A percentile compares a stretch with the other conserved stretches of the same genome.
phyloP scores from a whole-genome alignment of 2,797 vertebrate species.

The Semotilus atromaculatus region DNA sequence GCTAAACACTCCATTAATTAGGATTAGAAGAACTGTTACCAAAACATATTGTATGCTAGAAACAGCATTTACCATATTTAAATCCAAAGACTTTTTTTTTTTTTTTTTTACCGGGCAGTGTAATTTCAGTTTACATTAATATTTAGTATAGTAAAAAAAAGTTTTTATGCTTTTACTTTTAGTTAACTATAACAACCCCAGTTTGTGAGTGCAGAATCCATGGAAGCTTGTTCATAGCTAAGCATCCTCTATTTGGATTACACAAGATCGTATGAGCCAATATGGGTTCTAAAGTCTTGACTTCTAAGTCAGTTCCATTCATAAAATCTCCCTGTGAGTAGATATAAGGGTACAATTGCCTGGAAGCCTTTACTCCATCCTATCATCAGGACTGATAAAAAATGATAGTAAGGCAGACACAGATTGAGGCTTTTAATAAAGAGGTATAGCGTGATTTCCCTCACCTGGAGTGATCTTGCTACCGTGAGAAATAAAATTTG shows the following conservation, averaged over 20 bases:
- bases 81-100: too few relatives aligned
- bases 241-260: conserved; percentile 2
- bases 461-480: conserved; percentile 45
- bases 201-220: background rate
- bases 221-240: background rate
- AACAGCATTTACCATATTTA: too few relatives aligned
- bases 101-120: too few relatives aligned
- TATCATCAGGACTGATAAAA: conserved; percentile 9
- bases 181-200: too few relatives aligned
- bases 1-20: too few relatives aligned
- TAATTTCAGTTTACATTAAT: background rate
- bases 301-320: conserved; percentile 13
- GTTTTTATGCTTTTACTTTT: background rate
- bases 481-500: conserved; percentile 41
- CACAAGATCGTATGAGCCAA: conserved; percentile 10
- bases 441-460: conserved; percentile 29
- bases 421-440: conserved; percentile 54
- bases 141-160: background rate
- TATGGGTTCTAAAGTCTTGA: conserved; percentile 39
- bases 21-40: too few relatives aligned
- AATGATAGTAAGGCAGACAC: conserved; percentile 20
- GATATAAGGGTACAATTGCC: conserved; percentile 15
- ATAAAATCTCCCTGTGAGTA: conserved; percentile 14
- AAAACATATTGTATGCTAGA: too few relatives aligned
- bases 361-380: conserved; percentile 33